Evolutionary conservation across 2,113 vertebrate genomes (phyloP), one percentile per base, ranked within the genome.

Genomic region (Epinephelus moara): DNA sequence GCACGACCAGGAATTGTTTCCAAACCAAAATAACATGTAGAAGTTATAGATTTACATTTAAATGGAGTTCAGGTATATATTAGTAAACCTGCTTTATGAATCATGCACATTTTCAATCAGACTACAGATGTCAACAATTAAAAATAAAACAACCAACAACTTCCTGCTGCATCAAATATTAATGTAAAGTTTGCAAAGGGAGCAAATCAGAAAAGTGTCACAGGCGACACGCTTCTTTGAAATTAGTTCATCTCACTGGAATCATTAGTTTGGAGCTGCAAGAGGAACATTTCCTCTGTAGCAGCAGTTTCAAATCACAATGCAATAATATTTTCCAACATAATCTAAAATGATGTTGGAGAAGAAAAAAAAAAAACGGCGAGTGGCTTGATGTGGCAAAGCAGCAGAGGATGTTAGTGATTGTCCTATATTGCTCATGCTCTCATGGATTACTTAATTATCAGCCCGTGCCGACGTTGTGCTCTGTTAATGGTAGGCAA

Each of bases 391-490:
- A 90, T 89, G 81, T 77, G 69, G 92, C 89, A 80, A 88, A 94
- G 90, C 78, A 91, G 90, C 89, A 78, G 87, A 90, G 91, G 91
- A 92, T 93, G 87, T 93, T 92, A 93, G 92, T 85, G 91, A 95
- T 93, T 88, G 92, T 92, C 90, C 92, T 88, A 94, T 95, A 95
- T 94, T 94, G 94, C 94, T 94, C 89, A 89, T 89, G 95, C 93
- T 92, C 90, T 94, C 89, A 82, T 93, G 93, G 94, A 94, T 95
- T 94, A 94, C 94, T 95, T 95, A 95, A 96, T 95, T 96, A 95
- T 94, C 93, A 89, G 91, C 76, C 91, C 85, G 90, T 93, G 94
- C 91, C 82, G 91, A 91, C 91, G 85, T 91, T 95, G 85, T 86
- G 91, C 93, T 92, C 82, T 89, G 90, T 94, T 95, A 95, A 96